A percentile compares a stretch with the other conserved stretches of the same genome.
phyloP scores from a whole-genome alignment of 2,888 invertebrate genomes.

The Poecilobothrus nobilitatus region DNA sequence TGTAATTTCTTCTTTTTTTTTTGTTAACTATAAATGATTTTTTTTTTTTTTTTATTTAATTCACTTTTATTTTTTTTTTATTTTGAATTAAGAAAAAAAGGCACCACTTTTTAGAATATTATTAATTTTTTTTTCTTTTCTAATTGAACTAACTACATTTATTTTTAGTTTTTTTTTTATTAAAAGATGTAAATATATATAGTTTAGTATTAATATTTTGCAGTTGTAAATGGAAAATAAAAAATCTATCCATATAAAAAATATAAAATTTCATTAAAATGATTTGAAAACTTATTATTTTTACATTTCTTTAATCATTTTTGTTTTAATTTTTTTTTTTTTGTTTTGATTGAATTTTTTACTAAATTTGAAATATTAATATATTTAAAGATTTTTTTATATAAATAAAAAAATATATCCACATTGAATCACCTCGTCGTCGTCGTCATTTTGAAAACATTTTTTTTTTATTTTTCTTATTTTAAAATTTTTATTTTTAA shows the following conservation, averaged over 20 bases:
- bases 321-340: neutral
- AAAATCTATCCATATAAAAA: too few species aligned
- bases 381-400: neutral
- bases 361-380: neutral
- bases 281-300: too few species aligned
- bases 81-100: neutral
- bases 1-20: neutral
- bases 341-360: neutral
- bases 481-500: neutral
- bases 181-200: neutral
- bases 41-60: neutral
- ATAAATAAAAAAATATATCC: neutral
- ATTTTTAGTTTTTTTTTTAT: neutral
- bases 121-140: neutral
- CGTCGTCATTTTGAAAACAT: neutral
- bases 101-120: neutral
- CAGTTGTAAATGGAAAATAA: neutral
- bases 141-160: neutral
- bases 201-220: neutral
- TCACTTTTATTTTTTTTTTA: neutral
- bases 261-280: neutral
- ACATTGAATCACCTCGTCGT: neutral
- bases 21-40: too few species aligned
- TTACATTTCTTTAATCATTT: neutral
- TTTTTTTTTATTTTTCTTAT: neutral